Evolutionary conservation across 1,140 invertebrate genomes (phyloP), one percentile per base, ranked within the genome.

Genomic region (Amphibalanus amphitrite): DNA sequence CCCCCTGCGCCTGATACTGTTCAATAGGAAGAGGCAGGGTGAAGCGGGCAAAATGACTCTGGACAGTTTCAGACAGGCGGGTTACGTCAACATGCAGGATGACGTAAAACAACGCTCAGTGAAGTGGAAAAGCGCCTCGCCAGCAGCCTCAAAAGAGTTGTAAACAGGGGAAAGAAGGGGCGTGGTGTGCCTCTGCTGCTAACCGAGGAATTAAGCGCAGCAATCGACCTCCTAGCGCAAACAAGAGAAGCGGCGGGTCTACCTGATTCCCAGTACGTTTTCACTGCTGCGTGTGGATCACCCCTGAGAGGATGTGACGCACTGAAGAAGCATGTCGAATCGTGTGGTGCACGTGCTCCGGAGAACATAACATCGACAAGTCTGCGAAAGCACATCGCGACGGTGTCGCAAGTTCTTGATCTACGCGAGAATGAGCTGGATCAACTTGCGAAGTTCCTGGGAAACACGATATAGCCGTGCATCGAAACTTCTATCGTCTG

Each of bases 361-460:
- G 69, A 8, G n/a, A 29, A 17, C 29, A 70, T 70, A 8, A 38
- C 59, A n/a, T 70, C 69, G 1, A 29, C 8, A 17, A 70, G 29
- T 1, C 6, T 70, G n/a, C n/a, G 69, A 0, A 70, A 30, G 29
- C 69, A 70, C n/a, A 28, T 70, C 13, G 69, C 69, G 6, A 70
- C 25, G 15, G 59, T 70, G 69, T 47, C 33, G 1, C 69, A 70
- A 70, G 8, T 70, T 15, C 8, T 70, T 1, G 29, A 70, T 8
- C 28, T 70, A 6, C n/a, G n/a, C 10, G 20, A 28, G n/a, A 6
- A 38, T 1, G 69, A 70, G 23, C 69, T 70, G 4, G 69, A 70
- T 28, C 33, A 70, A 29, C 6, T 70, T 1, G 38, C n/a, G 1
- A 30, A 70, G 1, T 29, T 70, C 6, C 26, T 70, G 4, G 69